phyloP scores from a whole-genome alignment of 2,888 invertebrate genomes.

The Cephus sareptanus region DNA sequence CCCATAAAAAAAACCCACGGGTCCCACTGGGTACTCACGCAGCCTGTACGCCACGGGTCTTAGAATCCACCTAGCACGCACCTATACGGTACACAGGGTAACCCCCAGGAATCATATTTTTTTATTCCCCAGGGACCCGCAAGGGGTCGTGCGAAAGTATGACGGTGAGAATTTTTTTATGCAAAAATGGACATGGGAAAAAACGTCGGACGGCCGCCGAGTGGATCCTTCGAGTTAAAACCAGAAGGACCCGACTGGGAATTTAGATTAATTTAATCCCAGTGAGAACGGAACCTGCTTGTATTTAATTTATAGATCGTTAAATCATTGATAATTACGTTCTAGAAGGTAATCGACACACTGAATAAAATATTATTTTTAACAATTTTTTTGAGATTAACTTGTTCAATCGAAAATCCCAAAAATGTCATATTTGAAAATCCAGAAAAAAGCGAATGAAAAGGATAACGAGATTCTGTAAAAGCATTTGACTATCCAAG shows the following conservation, averaged over 20 bases:
- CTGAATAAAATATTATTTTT: too few relatives aligned
- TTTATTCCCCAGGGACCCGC: slow-evolving; percentile 23
- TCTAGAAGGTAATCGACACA: too few relatives aligned
- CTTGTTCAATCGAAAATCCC: background rate
- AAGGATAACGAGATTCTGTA: background rate
- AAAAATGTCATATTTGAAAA: too few relatives aligned
- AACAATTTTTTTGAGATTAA: background rate
- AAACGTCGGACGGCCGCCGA: slow-evolving; percentile 36
- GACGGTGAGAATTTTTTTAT: slow-evolving; percentile 62
- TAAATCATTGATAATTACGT: background rate
- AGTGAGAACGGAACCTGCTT: background rate
- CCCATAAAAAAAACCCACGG: slow-evolving; percentile 17
- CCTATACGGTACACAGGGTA: slow-evolving; percentile 23
- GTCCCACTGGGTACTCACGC: slow-evolving; percentile 6
- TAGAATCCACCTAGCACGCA: slow-evolving; percentile 40
- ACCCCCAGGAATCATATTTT: slow-evolving; percentile 38
- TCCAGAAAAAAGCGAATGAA: background rate
- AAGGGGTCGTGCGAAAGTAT: slow-evolving; percentile 57
- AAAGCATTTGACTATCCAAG: background rate
- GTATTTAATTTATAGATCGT: background rate
- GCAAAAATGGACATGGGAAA: slow-evolving; percentile 65
- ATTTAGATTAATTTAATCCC: slow-evolving; percentile 2
- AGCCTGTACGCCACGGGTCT: background rate
- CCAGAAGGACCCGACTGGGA: background rate
- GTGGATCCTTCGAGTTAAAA: slow-evolving; percentile 26